phyloP scores from a whole-genome alignment of 37 sponge, comb jelly and placozoan species.

The Sycon ciliatum region DNA sequence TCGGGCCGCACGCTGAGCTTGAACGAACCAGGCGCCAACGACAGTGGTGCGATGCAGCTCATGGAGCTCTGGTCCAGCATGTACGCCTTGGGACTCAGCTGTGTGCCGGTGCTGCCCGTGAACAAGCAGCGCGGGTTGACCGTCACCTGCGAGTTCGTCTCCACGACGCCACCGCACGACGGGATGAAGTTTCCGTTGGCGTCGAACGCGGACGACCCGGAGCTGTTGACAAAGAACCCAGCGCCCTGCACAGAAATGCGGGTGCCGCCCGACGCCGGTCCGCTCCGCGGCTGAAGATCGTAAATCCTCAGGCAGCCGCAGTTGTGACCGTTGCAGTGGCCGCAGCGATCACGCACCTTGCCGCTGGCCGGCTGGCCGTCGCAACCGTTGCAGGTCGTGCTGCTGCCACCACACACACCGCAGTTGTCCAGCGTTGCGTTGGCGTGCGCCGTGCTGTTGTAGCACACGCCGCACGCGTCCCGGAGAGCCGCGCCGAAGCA shows the following conservation, averaged over 20 bases:
- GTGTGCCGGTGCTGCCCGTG: too few species aligned
- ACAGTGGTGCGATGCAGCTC: too few species aligned
- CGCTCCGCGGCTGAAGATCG: slow-evolving; percentile 36
- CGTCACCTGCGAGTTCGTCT: not conserved
- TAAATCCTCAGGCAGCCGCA: slow-evolving; percentile 59
- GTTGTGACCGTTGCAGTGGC: slow-evolving; percentile 66
- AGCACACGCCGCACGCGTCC: slow-evolving; percentile 63
- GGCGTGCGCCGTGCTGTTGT: slow-evolving; percentile 36
- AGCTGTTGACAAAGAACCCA: slow-evolving; percentile 61
- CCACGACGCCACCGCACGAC: slow-evolving; percentile 1
- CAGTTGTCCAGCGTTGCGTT: slow-evolving; percentile 49
- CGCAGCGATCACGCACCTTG: slow-evolving; percentile 51
- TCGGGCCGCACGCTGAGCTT: too few species aligned
- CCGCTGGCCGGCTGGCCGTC: slow-evolving; percentile 51
- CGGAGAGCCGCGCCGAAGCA: slow-evolving; percentile 61
- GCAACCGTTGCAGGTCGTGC: slow-evolving; percentile 65
- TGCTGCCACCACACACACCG: slow-evolving; percentile 66
- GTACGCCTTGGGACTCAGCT: too few species aligned
- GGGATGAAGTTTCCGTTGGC: slow-evolving; percentile 1
- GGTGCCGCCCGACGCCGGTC: slow-evolving; percentile 52
- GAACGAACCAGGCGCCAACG: too few species aligned
- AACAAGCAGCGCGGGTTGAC: not conserved
- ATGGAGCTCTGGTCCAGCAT: too few species aligned
- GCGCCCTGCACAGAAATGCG: slow-evolving; percentile 48
- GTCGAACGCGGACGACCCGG: not conserved